phyloP scores from a whole-genome alignment of 1,140 invertebrate species.

The Drosophila kurseongensis region DNA sequence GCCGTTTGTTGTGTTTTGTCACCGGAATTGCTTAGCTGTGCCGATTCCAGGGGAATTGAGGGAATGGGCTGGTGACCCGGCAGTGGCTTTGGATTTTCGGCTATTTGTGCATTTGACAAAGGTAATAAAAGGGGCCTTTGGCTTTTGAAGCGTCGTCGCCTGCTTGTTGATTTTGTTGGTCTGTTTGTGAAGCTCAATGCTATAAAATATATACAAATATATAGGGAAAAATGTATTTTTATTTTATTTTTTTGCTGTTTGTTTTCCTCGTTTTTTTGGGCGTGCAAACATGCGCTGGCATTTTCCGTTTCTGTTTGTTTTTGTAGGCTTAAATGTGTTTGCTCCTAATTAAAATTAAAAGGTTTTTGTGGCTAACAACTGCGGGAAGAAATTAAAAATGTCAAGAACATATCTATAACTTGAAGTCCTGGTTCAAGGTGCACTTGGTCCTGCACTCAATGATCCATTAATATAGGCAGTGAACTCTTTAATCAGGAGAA shows the following conservation, averaged over 20 bases:
- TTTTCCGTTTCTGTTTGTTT: constrained; percentile 39
- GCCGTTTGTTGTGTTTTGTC: constrained; percentile 59
- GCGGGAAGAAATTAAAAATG: constrained; percentile 30
- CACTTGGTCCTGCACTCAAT: constrained; percentile 35
- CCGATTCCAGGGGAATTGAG: constrained; percentile 1
- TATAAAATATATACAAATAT: constrained; percentile 41
- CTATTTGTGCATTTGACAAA: constrained; percentile 82
- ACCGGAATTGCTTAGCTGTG: constrained; percentile 51
- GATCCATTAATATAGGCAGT: constrained; percentile 50
- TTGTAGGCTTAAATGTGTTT: constrained; percentile 34
- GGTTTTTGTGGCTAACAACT: constrained; percentile 37
- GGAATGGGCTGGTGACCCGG: constrained; percentile 18
- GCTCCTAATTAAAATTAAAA: constrained; percentile 58
- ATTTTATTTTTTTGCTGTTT: constrained; percentile 33
- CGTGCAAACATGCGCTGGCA: constrained; percentile 38
- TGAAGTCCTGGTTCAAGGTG: constrained; percentile 2
- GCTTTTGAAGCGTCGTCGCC: constrained; percentile 59
- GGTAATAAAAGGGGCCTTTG: constrained; percentile 78
- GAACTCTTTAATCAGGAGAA: constrained; percentile 39
- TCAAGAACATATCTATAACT: constrained; percentile 16
- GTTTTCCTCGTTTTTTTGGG: constrained; percentile 44
- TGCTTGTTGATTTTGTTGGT: constrained; percentile 68
- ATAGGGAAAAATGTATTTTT: constrained; percentile 37
- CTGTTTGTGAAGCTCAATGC: constrained; percentile 43
- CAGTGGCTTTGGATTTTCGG: constrained; percentile 64